These are phyloP conservation scores for Fregetta grallaria DNA, from an alignment of 2,113 vertebrate species.

Conservation along the genomic window DNA sequence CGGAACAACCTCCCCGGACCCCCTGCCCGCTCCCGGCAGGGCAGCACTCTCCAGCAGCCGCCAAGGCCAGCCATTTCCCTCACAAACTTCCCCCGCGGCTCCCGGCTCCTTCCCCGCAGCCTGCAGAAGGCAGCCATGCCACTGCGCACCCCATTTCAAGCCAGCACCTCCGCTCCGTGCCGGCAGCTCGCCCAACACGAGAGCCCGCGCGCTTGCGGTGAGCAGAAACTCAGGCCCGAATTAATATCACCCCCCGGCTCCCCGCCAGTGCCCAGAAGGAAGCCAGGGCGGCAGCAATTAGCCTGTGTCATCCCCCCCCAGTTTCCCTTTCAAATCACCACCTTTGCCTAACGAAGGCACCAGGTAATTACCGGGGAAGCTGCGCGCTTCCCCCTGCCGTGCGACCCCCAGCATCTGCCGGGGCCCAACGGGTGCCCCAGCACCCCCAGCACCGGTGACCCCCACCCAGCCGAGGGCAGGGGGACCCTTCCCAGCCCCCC, in stretches of 20 bases:
- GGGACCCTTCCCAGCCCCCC: background rate
- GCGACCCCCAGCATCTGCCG: background rate
- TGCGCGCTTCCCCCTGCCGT: rapidly evolving
- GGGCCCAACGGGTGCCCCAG: background rate
- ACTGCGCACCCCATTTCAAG: background rate
- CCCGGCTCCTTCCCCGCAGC: background rate
- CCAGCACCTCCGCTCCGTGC: background rate
- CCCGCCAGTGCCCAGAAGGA: background rate
- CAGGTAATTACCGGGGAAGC: background rate
- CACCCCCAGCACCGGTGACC: background rate
- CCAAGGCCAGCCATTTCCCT: background rate
- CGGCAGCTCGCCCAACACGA: no score
- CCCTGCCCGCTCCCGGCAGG: background rate
- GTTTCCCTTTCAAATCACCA: background rate
- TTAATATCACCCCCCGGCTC: background rate
- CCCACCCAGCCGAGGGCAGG: rapidly evolving
- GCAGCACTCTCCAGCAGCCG: background rate
- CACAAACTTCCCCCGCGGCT: background rate
- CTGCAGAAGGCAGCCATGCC: background rate
- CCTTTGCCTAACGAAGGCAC: background rate
- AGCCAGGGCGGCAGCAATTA: background rate
- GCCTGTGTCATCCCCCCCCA: background rate
- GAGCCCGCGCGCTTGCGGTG: rapidly evolving
- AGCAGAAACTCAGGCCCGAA: background rate
- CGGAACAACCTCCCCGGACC: background rate